phyloP scores from a whole-genome alignment of 2,797 vertebrate species.

The Anas flavirostris region DNA sequence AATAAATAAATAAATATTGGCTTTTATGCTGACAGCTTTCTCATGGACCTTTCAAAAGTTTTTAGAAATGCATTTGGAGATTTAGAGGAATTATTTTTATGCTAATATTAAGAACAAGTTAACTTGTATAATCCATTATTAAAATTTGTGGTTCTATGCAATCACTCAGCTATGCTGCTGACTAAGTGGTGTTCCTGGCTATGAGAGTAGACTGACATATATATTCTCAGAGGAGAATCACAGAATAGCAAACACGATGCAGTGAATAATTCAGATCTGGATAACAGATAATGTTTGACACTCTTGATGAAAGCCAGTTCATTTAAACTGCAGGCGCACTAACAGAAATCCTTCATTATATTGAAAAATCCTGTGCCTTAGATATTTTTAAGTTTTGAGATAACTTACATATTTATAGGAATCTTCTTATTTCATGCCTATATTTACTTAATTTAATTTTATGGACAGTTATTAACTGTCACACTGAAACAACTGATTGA shows the following conservation, averaged over 20 bases:
- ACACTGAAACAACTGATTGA: constrained; percentile 10
- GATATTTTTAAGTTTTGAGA: neutral
- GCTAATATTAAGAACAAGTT: too few species aligned
- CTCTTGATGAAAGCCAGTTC: neutral
- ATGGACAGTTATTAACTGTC: neutral
- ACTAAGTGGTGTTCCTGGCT: too few species aligned
- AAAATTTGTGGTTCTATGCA: too few species aligned
- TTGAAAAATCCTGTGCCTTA: neutral
- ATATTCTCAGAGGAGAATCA: too few species aligned
- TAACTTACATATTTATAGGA: constrained; percentile 6
- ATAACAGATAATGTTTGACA: neutral
- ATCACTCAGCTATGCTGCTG: too few species aligned
- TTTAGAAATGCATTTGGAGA: neutral
- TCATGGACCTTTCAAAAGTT: neutral
- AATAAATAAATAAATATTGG: too few species aligned
- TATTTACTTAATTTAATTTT: neutral
- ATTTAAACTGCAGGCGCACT: neutral
- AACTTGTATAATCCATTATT: too few species aligned
- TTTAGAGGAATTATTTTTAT: neutral
- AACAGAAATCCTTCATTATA: neutral
- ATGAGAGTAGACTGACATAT: too few species aligned
- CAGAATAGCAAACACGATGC: too few species aligned
- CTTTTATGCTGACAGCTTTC: neutral
- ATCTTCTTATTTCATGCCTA: neutral
- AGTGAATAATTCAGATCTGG: too few species aligned